Evolutionary conservation across 2,888 invertebrate species (phyloP).

Genomic region (Drosophila borborema): DNA sequence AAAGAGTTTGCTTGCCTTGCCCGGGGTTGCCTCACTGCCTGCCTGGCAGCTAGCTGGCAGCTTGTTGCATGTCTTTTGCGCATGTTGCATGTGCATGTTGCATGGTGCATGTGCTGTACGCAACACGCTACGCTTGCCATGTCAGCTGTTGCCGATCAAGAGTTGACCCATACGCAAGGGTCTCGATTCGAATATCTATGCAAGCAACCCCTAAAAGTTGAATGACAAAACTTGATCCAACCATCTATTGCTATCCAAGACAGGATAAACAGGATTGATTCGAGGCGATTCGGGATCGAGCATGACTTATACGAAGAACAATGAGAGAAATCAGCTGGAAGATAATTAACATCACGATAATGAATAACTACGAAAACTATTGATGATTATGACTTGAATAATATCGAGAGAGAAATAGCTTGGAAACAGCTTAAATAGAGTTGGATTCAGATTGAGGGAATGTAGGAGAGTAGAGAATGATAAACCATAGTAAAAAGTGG

Average conservation of each 20-base stretch:
- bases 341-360: too few relatives aligned
- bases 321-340: background rate
- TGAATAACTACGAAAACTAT: too few relatives aligned
- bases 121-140: slow-evolving; percentile 52
- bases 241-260: background rate
- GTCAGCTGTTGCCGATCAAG: slow-evolving; percentile 45
- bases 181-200: background rate
- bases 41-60: background rate
- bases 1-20: background rate
- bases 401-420: too few relatives aligned
- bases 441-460: too few relatives aligned
- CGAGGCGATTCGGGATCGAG: background rate
- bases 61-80: slow-evolving; percentile 52
- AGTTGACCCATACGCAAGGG: slow-evolving; percentile 8
- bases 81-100: slow-evolving; percentile 25
- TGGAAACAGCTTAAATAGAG: too few relatives aligned
- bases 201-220: background rate
- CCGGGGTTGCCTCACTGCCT: background rate
- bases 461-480: too few relatives aligned
- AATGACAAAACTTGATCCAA: background rate
- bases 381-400: too few relatives aligned
- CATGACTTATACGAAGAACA: too few relatives aligned
- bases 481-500: too few relatives aligned
- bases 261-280: background rate
- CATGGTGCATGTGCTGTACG: slow-evolving; percentile 16